Percentiles rank a stretch among this genome's conserved stretches.
Conservation (phyloP, 2,797 vertebrate genomes). For the Anguilla megastoma region DNA sequence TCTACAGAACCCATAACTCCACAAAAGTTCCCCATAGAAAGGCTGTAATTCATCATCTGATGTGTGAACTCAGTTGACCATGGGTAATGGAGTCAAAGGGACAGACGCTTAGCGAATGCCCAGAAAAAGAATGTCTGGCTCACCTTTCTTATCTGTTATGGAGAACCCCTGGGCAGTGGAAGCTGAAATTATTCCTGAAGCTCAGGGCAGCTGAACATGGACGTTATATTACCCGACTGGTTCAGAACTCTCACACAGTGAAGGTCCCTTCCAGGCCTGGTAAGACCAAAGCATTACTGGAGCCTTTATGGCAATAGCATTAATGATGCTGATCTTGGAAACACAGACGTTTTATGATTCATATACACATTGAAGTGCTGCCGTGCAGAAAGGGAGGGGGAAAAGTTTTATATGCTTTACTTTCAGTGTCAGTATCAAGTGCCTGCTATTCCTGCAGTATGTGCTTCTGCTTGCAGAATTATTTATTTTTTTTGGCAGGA, state of each 20-base stretch:
- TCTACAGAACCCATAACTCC: neutral
- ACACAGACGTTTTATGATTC: neutral
- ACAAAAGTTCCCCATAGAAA: conserved; percentile 1
- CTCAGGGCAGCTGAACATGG: neutral
- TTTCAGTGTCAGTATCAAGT: neutral
- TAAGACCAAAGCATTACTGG: neutral
- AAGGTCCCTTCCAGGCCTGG: neutral
- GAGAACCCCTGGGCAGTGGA: conserved; percentile 12
- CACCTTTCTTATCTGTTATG: conserved; percentile 7
- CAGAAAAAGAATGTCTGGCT: conserved; percentile 26
- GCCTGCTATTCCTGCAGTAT: neutral
- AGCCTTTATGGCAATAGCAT: neutral
- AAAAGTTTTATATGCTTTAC: neutral
- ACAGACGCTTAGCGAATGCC: conserved; percentile 30
- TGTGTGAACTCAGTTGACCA: conserved; percentile 21
- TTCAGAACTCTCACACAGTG: conserved; percentile 9
- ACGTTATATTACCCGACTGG: conserved; percentile 23
- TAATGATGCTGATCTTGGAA: conserved; percentile 3
- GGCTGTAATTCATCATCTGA: conserved; percentile 14
- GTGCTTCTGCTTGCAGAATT: neutral
- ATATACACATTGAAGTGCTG: neutral
- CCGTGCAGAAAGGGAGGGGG: neutral
- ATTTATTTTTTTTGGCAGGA: neutral
- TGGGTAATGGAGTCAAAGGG: neutral
- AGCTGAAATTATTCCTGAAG: neutral